phyloP scores from a whole-genome alignment of 2,888 invertebrate genomes.

The Parelbella ahira region DNA sequence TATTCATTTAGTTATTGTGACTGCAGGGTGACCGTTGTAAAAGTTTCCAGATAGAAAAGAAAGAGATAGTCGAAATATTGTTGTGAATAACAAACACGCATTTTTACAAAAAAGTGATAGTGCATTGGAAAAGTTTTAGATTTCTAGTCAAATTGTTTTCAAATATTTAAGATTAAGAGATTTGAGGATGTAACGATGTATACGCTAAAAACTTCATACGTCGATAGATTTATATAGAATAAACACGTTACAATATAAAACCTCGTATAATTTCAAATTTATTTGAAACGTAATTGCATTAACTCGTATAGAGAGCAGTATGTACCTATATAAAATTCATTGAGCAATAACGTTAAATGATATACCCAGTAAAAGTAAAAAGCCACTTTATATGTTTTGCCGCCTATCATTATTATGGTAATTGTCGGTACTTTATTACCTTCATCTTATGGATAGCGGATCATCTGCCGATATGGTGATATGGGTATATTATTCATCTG shows the following conservation, averaged over 20 bases:
- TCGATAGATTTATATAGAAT: no score
- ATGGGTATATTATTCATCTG: not conserved
- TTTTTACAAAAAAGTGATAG: not conserved
- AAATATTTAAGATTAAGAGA: not conserved
- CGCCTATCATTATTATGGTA: not conserved
- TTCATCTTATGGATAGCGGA: constrained; percentile 1
- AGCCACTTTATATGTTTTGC: constrained; percentile 2
- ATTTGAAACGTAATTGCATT: not conserved
- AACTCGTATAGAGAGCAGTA: no score
- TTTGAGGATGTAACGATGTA: no score
- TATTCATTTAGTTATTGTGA: not conserved
- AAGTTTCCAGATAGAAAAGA: no score
- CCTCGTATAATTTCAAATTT: not conserved
- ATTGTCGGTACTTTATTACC: not conserved
- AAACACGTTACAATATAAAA: no score
- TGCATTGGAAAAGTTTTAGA: constrained; percentile 9
- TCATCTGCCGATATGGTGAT: constrained; percentile 1
- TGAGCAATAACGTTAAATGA: not conserved
- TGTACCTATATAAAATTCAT: no score
- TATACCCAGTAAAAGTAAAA: not conserved
- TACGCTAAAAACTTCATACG: no score
- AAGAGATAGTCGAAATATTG: constrained; percentile 1
- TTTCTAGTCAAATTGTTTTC: constrained; percentile 21
- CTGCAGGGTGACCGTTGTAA: no score
- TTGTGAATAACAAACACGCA: not conserved